Evolutionary conservation across 2,888 invertebrate genomes (phyloP).

Genomic region (Aplocera efformata): DNA sequence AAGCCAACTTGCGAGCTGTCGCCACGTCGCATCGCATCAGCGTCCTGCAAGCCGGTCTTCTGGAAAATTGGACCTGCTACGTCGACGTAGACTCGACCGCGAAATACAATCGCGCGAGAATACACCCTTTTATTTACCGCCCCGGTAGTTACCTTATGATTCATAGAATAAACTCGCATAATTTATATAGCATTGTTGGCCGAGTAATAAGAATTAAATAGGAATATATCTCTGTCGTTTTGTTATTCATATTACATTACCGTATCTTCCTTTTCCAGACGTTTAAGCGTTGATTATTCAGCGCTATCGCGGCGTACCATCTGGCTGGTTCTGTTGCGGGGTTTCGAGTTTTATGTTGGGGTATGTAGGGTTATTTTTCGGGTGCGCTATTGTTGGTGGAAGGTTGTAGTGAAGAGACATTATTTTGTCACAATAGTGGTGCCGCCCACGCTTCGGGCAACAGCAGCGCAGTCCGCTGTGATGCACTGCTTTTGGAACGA

Average conservation of each 20-base stretch:
- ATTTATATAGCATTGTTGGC: constrained; percentile 67
- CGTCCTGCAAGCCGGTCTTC: constrained; percentile 51
- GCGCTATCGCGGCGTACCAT: constrained; percentile 72
- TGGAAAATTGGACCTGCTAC: constrained; percentile 70
- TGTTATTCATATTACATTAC: constrained; percentile 80
- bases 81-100: constrained; percentile 56
- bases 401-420: constrained; percentile 72
- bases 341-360: constrained; percentile 42
- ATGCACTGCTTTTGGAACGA: constrained; percentile 76
- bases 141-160: constrained; percentile 36
- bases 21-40: constrained; percentile 70
- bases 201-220: constrained; percentile 74
- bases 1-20: constrained; percentile 56
- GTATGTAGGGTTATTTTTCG: constrained; percentile 57
- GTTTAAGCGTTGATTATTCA: constrained; percentile 81
- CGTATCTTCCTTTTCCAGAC: constrained; percentile 80
- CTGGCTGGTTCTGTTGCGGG: constrained; percentile 43
- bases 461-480: constrained; percentile 67
- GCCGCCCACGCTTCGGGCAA: constrained; percentile 72
- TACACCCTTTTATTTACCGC: constrained; percentile 33
- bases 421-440: constrained; percentile 79
- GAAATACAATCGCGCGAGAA: constrained; percentile 49
- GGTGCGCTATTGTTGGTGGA: constrained; percentile 41
- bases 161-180: constrained; percentile 52
- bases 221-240: constrained; percentile 76